Percentiles rank a stretch among this genome's conserved stretches.
Conservation (phyloP, 2,113 vertebrate genomes). For the Otis tarda region DNA sequence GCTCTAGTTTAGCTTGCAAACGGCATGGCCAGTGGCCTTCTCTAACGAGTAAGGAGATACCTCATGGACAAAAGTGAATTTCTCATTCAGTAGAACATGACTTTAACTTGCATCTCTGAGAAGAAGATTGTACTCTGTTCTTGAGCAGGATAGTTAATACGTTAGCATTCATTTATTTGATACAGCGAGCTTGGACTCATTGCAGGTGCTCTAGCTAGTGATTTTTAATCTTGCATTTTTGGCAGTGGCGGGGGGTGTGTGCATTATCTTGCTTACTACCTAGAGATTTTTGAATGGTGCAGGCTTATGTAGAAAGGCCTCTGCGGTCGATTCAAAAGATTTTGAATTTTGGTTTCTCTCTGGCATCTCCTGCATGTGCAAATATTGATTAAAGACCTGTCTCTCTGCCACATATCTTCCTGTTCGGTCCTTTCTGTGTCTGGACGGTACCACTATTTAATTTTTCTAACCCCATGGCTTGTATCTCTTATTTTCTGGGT, state of each 20-base stretch:
- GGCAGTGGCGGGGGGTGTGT: not conserved
- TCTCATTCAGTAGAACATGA: not conserved
- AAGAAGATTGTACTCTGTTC: not conserved
- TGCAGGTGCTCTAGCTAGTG: fast-evolving
- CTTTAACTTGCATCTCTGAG: not conserved
- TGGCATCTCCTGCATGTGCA: not conserved
- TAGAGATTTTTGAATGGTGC: not conserved
- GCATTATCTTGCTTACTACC: not conserved
- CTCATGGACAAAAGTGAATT: not conserved
- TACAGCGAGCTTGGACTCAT: not conserved
- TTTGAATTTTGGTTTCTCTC: not conserved
- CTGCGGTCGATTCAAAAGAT: not conserved
- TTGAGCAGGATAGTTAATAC: fast-evolving
- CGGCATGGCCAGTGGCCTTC: not conserved
- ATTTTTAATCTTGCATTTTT: not conserved
- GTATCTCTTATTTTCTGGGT: not conserved
- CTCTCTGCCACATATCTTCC: not conserved
- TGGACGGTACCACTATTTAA: not conserved
- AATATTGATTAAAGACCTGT: not conserved
- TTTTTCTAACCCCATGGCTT: not conserved
- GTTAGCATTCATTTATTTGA: not conserved
- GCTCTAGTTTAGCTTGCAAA: not conserved
- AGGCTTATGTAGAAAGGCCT: not conserved
- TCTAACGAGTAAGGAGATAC: not conserved
- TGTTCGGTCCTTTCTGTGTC: not conserved